Evolutionary conservation across 2,113 vertebrate species (phyloP).

Genomic region (Gadus chalcogrammus): DNA sequence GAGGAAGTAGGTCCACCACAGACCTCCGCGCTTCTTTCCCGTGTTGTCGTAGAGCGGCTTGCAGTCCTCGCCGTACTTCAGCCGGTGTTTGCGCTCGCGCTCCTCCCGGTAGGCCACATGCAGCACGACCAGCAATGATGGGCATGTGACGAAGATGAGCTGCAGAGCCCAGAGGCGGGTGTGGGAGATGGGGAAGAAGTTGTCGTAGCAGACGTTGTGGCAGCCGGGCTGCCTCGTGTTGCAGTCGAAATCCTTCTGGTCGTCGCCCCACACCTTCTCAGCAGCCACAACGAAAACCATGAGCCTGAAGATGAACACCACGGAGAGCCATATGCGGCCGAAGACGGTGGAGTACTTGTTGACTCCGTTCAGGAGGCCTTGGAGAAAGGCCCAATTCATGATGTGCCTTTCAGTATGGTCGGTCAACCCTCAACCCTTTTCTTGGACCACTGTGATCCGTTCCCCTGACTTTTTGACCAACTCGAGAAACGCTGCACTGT

Average conservation of each 20-base stretch:
- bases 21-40: conserved; percentile 83
- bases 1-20: conserved; percentile 92
- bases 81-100: conserved; percentile 69
- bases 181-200: conserved; percentile 85
- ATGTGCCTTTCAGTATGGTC: neutral
- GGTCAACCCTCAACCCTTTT: neutral
- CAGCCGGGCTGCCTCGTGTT: conserved; percentile 89
- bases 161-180: conserved; percentile 92
- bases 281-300: conserved; percentile 87
- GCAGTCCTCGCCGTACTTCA: conserved; percentile 51
- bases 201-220: conserved; percentile 84
- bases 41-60: conserved; percentile 66
- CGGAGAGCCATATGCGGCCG: conserved; percentile 86
- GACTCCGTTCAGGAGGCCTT: conserved; percentile 81
- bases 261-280: conserved; percentile 84
- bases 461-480: neutral
- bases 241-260: conserved; percentile 89
- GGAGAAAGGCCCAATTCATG: conserved; percentile 86
- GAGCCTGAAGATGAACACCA: conserved; percentile 89
- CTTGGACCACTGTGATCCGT: neutral
- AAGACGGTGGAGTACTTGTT: conserved; percentile 90
- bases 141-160: conserved; percentile 91
- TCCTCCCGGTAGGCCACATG: conserved; percentile 85
- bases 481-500: conserved; percentile 12
- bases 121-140: conserved; percentile 86